These are phyloP conservation scores for Pseudomyrmex cubaensis DNA, from an alignment of 1,140 invertebrate species.

Conservation along the genomic window DNA sequence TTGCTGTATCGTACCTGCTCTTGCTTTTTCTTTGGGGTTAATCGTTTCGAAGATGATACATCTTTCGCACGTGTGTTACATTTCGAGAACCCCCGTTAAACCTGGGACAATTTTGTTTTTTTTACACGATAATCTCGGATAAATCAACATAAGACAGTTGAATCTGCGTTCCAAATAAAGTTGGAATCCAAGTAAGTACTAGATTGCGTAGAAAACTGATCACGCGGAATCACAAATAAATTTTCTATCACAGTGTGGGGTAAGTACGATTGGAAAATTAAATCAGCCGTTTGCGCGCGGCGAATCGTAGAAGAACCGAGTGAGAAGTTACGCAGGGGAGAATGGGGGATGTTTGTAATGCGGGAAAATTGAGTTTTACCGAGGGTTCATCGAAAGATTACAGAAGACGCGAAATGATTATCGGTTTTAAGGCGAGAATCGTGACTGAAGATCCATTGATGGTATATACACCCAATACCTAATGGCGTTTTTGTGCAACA, in stretches of 20 bases:
- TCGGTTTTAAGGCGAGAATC: slow-evolving; percentile 29
- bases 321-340: not conserved
- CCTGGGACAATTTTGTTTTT: not conserved
- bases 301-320: not conserved
- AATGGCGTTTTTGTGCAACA: slow-evolving; percentile 62
- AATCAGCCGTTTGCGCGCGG: not conserved
- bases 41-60: slow-evolving; percentile 43
- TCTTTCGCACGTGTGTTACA: not conserved
- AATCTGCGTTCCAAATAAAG: not conserved
- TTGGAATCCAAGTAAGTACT: slow-evolving; percentile 16
- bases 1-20: slow-evolving; percentile 16
- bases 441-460: not conserved
- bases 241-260: not conserved
- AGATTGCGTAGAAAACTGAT: slow-evolving; percentile 9
- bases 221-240: not conserved
- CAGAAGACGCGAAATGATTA: slow-evolving; percentile 34
- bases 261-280: not conserved
- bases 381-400: slow-evolving; percentile 19
- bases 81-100: slow-evolving; percentile 33
- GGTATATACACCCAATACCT: slow-evolving; percentile 48
- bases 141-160: not conserved
- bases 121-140: not conserved
- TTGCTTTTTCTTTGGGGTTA: slow-evolving; percentile 20
- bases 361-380: not conserved
- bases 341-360: not conserved